Evolutionary conservation across 2,113 vertebrate genomes (phyloP).

Genomic region (Cebus imitator): DNA sequence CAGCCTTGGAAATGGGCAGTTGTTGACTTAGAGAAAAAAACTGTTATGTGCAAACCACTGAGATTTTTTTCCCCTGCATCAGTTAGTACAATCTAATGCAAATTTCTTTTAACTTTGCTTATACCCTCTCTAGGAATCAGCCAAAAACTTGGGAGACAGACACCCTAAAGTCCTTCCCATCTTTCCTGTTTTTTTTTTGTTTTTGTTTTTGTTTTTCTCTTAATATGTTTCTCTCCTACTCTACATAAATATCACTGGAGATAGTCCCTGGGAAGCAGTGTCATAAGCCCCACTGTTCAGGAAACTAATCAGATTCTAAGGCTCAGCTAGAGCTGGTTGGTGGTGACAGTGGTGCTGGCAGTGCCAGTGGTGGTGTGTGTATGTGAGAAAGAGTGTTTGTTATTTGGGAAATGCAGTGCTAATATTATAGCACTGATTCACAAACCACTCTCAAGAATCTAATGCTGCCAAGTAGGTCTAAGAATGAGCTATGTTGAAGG

Average conservation of each 20-base stretch:
- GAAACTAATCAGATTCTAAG: neutral
- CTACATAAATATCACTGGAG: neutral
- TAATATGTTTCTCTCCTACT: neutral
- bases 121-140: neutral
- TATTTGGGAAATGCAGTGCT: accelerated
- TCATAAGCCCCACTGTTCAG: neutral
- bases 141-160: neutral
- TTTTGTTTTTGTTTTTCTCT: neutral
- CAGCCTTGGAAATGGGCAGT: neutral
- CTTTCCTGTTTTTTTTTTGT: neutral
- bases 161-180: neutral
- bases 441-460: neutral
- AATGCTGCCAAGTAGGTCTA: neutral
- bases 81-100: neutral
- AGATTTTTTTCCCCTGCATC: neutral
- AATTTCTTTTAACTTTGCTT: neutral
- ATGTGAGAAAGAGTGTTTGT: neutral
- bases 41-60: neutral
- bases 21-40: neutral
- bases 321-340: neutral
- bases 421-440: neutral
- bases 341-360: neutral
- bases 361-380: neutral
- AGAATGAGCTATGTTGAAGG: neutral
- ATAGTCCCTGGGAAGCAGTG: neutral